Evolutionary conservation across 2,797 vertebrate species (phyloP).

Genomic region (Momotus momota): DNA sequence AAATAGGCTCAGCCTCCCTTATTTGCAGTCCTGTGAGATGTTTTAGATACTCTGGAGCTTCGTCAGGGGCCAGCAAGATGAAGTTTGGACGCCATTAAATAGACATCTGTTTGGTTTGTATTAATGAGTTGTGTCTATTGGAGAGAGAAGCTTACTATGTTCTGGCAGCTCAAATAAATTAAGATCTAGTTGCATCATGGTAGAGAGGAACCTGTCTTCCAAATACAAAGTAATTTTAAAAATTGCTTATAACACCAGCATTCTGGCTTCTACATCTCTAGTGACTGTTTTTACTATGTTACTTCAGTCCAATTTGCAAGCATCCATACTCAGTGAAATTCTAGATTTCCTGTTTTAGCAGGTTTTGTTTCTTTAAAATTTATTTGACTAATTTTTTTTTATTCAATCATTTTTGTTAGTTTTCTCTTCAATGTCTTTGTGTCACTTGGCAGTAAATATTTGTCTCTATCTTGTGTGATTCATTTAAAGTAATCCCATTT

Average conservation of each 20-base stretch:
- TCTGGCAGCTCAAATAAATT: background rate
- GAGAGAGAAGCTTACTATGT: background rate
- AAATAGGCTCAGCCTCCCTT: background rate
- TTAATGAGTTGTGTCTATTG: background rate
- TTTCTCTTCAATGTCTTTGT: background rate
- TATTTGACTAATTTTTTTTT: background rate
- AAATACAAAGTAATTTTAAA: background rate
- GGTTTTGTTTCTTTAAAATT: background rate
- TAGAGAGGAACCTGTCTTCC: background rate
- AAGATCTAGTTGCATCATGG: background rate
- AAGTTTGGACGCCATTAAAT: background rate
- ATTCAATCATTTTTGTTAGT: background rate
- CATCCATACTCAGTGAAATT: background rate
- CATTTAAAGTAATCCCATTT: background rate
- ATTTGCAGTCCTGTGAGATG: background rate
- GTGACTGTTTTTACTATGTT: background rate
- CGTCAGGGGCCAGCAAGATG: background rate
- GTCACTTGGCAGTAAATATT: background rate
- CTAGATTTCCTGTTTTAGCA: background rate
- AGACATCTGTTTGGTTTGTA: background rate
- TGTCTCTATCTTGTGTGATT: background rate
- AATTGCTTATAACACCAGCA: background rate
- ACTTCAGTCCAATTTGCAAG: background rate
- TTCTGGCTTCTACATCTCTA: background rate
- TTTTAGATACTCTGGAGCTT: background rate